Conservation (phyloP, 1,140 invertebrate species). For the Ceratosolen fusciceps region DNA sequence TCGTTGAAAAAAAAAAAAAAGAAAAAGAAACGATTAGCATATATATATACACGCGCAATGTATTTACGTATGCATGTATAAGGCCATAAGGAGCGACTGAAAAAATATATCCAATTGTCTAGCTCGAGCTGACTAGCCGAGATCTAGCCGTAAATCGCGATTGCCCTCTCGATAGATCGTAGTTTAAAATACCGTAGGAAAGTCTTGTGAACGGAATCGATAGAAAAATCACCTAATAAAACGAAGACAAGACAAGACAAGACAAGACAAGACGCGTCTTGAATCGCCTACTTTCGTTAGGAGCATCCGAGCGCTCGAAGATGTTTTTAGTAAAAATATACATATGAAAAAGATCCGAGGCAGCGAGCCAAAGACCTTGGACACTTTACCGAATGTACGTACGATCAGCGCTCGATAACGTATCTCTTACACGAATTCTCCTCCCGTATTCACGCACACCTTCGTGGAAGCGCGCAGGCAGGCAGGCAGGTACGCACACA, state of each 20-base stretch:
- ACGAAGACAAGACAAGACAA: background rate
- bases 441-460: background rate
- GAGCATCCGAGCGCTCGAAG: background rate
- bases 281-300: too few relatives aligned
- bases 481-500: too few relatives aligned
- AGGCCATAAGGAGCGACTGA: too few relatives aligned
- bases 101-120: constrained; percentile 3
- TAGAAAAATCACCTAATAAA: too few relatives aligned
- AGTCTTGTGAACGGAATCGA: background rate
- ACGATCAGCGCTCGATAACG: background rate
- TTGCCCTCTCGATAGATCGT: background rate
- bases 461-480: too few relatives aligned
- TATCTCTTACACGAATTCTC: background rate
- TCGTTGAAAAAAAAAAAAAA: too few relatives aligned
- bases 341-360: background rate
- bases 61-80: background rate
- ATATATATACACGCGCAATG: background rate
- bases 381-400: too few relatives aligned
- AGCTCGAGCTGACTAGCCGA: background rate
- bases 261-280: too few relatives aligned
- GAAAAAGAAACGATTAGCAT: background rate
- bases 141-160: constrained; percentile 2
- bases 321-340: background rate
- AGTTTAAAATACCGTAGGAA: background rate
- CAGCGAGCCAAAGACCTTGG: background rate